Evolutionary conservation across 2,797 vertebrate species (phyloP).

Genomic region (Morelia viridis): DNA sequence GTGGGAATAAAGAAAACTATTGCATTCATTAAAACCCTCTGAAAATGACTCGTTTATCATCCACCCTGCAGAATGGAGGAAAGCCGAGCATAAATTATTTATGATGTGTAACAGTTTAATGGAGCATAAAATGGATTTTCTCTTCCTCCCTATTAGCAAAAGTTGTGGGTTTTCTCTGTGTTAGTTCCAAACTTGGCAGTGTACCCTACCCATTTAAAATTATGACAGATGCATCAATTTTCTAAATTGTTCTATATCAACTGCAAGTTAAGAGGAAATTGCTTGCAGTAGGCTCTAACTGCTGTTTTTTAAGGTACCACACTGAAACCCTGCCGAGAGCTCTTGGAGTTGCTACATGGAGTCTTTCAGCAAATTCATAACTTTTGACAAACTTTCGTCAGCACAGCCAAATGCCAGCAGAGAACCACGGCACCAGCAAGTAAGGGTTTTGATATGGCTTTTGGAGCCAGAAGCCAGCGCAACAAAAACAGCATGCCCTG

Average conservation of each 20-base stretch:
- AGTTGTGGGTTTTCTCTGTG: conserved; percentile 62
- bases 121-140: conserved; percentile 75
- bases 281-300: conserved; percentile 55
- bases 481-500: neutral
- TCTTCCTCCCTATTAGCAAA: conserved; percentile 63
- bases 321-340: conserved; percentile 37
- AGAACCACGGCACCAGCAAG: neutral
- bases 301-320: conserved; percentile 54
- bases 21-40: conserved; percentile 63
- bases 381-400: neutral
- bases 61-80: conserved; percentile 62
- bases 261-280: conserved; percentile 63
- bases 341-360: conserved; percentile 25
- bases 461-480: neutral
- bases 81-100: conserved; percentile 72
- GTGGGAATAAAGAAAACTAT: conserved; percentile 24
- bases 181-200: conserved; percentile 57
- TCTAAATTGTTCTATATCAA: conserved; percentile 64
- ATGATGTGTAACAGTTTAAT: conserved; percentile 75
- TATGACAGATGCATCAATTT: conserved; percentile 70
- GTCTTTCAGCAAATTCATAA: conserved; percentile 15
- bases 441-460: rapidly evolving
- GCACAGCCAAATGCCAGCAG: rapidly evolving
- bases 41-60: conserved; percentile 69
- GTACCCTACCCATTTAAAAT: conserved; percentile 60